These are phyloP conservation scores for Dryobates pubescens DNA, from an alignment of 2,797 vertebrate genomes.

Conservation along the genomic window DNA sequence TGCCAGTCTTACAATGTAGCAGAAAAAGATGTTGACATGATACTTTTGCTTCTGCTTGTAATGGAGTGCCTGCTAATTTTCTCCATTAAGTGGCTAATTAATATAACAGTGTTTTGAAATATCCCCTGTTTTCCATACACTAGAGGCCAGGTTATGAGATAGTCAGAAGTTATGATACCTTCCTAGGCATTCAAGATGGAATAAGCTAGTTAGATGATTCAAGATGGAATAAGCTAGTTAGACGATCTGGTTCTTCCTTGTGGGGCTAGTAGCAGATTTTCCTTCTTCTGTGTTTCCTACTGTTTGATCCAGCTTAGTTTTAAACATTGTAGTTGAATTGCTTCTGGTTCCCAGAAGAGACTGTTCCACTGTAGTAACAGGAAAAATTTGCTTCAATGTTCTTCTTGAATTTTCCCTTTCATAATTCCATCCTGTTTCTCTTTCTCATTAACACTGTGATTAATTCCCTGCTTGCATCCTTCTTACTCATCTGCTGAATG, in stretches of 20 bases:
- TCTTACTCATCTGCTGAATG: not conserved
- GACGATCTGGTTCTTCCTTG: conserved; percentile 18
- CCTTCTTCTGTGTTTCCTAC: conserved; percentile 33
- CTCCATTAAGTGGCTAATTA: not conserved
- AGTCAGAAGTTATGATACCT: not conserved
- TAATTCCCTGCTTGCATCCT: conserved; percentile 16
- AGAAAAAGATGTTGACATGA: not conserved
- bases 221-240: conserved; percentile 38
- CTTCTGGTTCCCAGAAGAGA: not conserved
- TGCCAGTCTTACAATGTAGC: not conserved
- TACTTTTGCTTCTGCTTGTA: not conserved
- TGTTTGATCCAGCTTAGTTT: conserved; percentile 39
- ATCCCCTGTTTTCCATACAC: not conserved
- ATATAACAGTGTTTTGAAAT: conserved; percentile 18
- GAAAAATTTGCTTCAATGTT: conserved; percentile 34
- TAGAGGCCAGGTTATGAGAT: not conserved
- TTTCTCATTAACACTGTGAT: conserved; percentile 4
- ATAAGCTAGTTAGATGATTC: conserved; percentile 30
- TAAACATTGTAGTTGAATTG: not conserved
- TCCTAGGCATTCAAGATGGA: conserved; percentile 20
- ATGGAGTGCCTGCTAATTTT: not conserved
- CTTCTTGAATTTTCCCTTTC: conserved; percentile 32
- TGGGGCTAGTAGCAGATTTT: not conserved
- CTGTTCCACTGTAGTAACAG: conserved; percentile 6
- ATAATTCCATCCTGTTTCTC: conserved; percentile 6